Percentiles rank a stretch among this genome's conserved stretches.
Evolutionary conservation across 2,888 invertebrate species (phyloP).

Genomic region (Rhopalosiphum nymphaeae): DNA sequence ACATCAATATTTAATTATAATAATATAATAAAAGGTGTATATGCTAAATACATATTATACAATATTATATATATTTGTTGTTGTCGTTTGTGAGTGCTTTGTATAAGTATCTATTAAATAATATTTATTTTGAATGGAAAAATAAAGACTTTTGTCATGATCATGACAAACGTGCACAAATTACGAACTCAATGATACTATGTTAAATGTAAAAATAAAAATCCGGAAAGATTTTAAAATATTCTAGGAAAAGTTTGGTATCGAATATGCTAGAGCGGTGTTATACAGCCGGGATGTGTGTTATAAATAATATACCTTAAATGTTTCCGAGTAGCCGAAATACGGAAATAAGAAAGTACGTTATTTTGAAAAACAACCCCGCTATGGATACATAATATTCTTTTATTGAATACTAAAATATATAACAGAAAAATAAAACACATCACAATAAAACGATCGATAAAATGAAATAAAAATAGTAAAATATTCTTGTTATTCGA

Average conservation of each 20-base stretch:
- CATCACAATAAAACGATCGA: neutral
- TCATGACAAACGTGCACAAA: neutral
- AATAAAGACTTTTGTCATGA: neutral
- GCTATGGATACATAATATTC: neutral
- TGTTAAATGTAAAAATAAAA: neutral
- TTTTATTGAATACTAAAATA: neutral
- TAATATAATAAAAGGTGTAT: neutral
- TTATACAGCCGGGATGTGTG: neutral
- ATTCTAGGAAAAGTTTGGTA: accelerated
- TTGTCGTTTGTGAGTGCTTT: neutral
- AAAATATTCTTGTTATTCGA: neutral
- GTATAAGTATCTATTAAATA: neutral
- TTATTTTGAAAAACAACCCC: neutral
- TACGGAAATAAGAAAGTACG: neutral
- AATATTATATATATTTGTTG: no score
- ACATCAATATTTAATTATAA: neutral
- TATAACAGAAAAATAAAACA: neutral
- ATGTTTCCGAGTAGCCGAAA: neutral
- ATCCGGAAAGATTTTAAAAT: neutral
- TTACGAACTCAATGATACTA: neutral
- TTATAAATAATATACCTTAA: neutral
- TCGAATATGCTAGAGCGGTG: neutral
- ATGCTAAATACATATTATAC: no score
- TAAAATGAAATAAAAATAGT: neutral
- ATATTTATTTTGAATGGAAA: neutral